phyloP scores from a whole-genome alignment of 2,113 vertebrate species.

The Otolemur garnettii region DNA sequence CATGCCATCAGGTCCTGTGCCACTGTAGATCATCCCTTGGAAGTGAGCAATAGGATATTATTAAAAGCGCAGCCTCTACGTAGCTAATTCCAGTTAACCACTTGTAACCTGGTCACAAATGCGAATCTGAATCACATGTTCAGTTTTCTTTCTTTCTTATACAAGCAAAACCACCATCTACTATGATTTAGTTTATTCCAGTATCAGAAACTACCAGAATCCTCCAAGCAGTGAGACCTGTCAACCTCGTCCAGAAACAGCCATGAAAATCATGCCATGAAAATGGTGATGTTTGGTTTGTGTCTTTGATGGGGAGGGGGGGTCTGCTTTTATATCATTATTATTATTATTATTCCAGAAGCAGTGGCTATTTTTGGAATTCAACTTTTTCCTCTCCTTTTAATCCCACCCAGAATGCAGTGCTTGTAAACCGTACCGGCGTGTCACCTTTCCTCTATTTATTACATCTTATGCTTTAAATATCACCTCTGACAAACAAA shows the following conservation, averaged over 20 bases:
- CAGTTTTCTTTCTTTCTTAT: conserved; percentile 32
- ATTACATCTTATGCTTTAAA: conserved; percentile 92
- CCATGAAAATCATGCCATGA: not conserved
- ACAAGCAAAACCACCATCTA: not conserved
- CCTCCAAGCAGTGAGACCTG: conserved; percentile 48
- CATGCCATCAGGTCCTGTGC: conserved; percentile 80
- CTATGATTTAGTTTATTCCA: not conserved
- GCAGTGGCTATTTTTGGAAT: conserved; percentile 87
- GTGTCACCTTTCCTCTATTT: conserved; percentile 90
- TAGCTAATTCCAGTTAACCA: conserved; percentile 82
- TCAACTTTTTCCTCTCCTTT: conserved; percentile 85
- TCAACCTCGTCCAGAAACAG: conserved; percentile 18
- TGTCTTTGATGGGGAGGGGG: conserved; percentile 38
- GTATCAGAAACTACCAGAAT: conserved; percentile 25
- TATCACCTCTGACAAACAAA: conserved; percentile 95
- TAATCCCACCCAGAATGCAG: conserved; percentile 89
- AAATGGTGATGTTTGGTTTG: conserved; percentile 44
- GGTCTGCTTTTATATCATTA: conserved; percentile 36
- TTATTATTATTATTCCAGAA: conserved; percentile 80
- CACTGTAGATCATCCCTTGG: conserved; percentile 72
- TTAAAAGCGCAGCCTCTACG: conserved; percentile 84
- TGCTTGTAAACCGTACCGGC: conserved; percentile 86
- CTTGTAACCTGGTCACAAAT: conserved; percentile 82
- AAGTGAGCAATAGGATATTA: conserved; percentile 83
- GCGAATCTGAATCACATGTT: conserved; percentile 33